A percentile compares a stretch with the other conserved stretches of the same genome.
Evolutionary conservation across 2,113 vertebrate species (phyloP).

Genomic region (Bujurquina vittata): DNA sequence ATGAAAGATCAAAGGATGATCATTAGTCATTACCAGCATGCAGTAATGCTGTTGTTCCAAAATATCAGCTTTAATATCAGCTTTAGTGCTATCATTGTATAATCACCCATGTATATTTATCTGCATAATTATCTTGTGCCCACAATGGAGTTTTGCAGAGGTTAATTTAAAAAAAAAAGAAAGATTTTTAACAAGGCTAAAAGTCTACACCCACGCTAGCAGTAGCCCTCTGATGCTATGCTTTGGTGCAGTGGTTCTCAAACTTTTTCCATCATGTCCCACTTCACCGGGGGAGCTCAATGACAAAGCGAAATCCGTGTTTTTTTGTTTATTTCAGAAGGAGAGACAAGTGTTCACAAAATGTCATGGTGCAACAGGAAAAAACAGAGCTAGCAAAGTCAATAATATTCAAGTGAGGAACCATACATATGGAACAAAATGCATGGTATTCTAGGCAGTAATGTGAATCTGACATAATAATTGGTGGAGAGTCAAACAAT

Average conservation of each 20-base stretch:
- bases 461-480: neutral
- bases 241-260: neutral
- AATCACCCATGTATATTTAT: neutral
- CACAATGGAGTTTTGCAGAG: neutral
- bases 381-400: neutral
- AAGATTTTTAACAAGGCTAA: neutral
- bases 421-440: neutral
- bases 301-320: too few species aligned
- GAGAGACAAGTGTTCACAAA: too few species aligned
- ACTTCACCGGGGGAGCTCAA: too few species aligned
- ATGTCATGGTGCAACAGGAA: neutral
- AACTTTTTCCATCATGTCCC: too few species aligned
- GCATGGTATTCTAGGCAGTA: neutral
- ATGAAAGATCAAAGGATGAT: slow-evolving; percentile 26
- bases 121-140: neutral
- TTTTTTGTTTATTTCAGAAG: neutral
- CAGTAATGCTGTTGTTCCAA: too few species aligned
- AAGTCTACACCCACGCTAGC: neutral
- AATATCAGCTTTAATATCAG: neutral
- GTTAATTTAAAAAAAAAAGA: neutral
- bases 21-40: neutral
- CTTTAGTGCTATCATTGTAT: neutral
- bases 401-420: neutral
- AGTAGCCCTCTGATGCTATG: neutral
- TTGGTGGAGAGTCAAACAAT: neutral